Evolutionary conservation across 2,888 invertebrate genomes (phyloP), one percentile per base, ranked within the genome.

Genomic region (Phyllotreta striolata): DNA sequence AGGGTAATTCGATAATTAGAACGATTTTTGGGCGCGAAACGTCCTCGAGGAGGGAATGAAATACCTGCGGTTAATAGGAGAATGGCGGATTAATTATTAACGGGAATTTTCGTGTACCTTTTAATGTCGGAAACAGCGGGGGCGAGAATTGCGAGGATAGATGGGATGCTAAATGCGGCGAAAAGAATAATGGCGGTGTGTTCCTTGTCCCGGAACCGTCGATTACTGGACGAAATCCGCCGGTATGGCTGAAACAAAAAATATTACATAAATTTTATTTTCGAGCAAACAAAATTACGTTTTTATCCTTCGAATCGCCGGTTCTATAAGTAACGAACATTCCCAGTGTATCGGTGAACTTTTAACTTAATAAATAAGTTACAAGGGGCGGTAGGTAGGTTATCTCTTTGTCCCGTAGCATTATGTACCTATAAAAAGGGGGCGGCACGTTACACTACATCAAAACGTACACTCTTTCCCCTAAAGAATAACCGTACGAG

Each of bases 131-230:
- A 81, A 94, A 94, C 73, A 94, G 86, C 6, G 93, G 93, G 73
- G 93, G 93, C 57, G 89, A 85, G 84, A 93, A 88, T 83, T 89
- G 87, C 74, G 92, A 88, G 55, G 91, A 83, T 68, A 88, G 83
- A 76, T 89, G 88, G 1, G 90, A 89, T 44, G 87, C 88, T 76
- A 93, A 84, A 80, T 93, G 93, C 9, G 93, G 92, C 55, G 93
- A 92, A 78, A 93, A 88, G 84, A 94, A 93, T 64, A 94, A 84
- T 9, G 93, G 92, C 62, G 92, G 90, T 63, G 88, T 84, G 55
- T 82, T 81, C 66, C 83, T 77, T 40, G 78, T 85, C 79, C 76
- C 85, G 79, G 73, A 85, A 61, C 84, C 85, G 68, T 87, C 87
- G 66, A 87, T 78, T 35, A 88, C 85, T 9, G 89, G 86, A 66